Base-by-base conservation (phyloP, 2,888 invertebrate species). In the Drosophila neutralis region DNA sequence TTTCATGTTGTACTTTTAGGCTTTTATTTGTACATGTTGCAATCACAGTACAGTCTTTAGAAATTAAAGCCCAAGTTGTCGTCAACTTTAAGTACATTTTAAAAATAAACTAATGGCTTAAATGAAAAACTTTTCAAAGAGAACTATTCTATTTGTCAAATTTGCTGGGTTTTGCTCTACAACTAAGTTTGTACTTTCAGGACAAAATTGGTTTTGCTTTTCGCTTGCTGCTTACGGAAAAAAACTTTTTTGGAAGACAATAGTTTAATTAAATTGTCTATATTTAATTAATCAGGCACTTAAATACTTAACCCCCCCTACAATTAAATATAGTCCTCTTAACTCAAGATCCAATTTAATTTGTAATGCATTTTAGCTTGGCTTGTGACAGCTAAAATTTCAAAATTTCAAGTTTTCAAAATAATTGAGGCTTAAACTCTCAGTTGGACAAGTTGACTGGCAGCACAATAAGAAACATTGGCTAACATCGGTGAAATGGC, bases 401-500 rank as follows among this genome's bases (percentile, higher is more conserved):
- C 24, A 11, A 49, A 24, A 42, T 38, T 42, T 38, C 33, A 49
- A 49, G 18, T 31, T 57, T 18, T 15, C 52, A 31, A 33, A 36
- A 40, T 11, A 62, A 18, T 61, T 27, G 33, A 33, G 8, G 36
- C 18, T 51, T 29, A 45, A 65, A 27, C 51, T 62, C 54, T 31
- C 62, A 49, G 15, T 54, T 36, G 21, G 29, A 21, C 11, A 51
- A 65, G 27, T 38, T 54, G 49, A 57, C 35, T 38, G 7, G n/a
- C 36, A 40, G 45, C 42, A 18, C 27, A 29, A 29, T 15, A 54
- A 15, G 21, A 36, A 29, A 52, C 31, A 52, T 49, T 74, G 58
- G 40, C 15, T 29, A 49, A 45, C 49, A 60, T 42, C 51, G 40
- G 62, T 54, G 54, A 69, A 80, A 69, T 72, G 65, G 70, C 64